phyloP scores from a whole-genome alignment of 2,113 vertebrate species.

The Pyxicephalus adspersus region DNA sequence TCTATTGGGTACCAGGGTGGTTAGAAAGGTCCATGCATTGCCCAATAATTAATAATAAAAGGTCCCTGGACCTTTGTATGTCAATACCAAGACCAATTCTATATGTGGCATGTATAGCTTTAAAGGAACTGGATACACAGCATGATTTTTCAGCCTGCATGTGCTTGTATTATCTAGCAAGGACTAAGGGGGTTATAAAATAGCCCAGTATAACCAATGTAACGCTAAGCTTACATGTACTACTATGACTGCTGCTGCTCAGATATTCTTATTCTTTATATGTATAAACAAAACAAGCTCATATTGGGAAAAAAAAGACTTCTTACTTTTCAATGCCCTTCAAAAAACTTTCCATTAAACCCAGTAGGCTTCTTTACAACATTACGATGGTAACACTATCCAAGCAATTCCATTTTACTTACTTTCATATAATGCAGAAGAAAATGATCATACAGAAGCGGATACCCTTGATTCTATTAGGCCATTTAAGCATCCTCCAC shows the following conservation, averaged over 20 bases:
- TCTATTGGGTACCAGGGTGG: too few species aligned
- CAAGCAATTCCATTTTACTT: conserved; percentile 38
- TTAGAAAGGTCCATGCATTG: too few species aligned
- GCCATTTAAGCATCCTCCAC: conserved; percentile 19
- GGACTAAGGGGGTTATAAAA: too few species aligned
- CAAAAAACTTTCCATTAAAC: conserved; percentile 48
- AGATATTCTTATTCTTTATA: background rate
- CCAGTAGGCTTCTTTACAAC: conserved; percentile 35
- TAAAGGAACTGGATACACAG: too few species aligned
- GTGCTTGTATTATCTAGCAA: too few species aligned
- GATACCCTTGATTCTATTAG: conserved; percentile 43
- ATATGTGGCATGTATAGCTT: too few species aligned
- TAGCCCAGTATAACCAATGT: too few species aligned
- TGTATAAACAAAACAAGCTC: background rate
- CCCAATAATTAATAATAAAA: too few species aligned
- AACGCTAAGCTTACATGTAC: too few species aligned
- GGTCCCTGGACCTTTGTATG: too few species aligned
- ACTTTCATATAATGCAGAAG: conserved; percentile 35
- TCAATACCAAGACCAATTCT: too few species aligned
- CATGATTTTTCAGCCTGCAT: too few species aligned
- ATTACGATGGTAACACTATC: conserved; percentile 44
- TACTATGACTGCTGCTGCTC: background rate
- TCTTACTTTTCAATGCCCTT: conserved; percentile 21
- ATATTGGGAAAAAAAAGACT: background rate
- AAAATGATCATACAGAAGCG: conserved; percentile 42